Base-by-base conservation (phyloP, 2,113 vertebrate species). In the Pleuronectes platessa region DNA sequence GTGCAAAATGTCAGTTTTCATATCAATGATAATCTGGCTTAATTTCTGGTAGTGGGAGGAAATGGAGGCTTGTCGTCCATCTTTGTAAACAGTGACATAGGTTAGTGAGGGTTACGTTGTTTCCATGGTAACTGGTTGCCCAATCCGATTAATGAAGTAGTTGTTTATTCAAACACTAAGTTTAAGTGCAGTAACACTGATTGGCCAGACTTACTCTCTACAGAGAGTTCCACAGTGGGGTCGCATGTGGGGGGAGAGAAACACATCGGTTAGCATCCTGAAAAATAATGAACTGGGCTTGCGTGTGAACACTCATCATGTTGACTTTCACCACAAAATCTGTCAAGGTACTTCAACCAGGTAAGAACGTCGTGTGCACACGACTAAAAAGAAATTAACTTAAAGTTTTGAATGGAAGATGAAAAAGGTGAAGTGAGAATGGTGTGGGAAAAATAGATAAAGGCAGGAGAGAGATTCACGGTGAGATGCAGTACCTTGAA, bases 141-240 rank as follows among this genome's bases (percentile, higher is more conserved):
- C 68, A 74, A 26, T 68, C 40, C 69, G 78, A 79, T 86, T 72
- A 86, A 65, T 61, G 56, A 85, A 80, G 69, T 40, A 82, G 23
- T 61, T 67, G 75, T 89, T 92, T 89, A 93, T 85, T 88, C 94
- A 96, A 94, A 95, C 93, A 95, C 77, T 66, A 35, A 53, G 40
- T 76, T 15, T 4, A 61, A 78, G 40, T 17, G 76, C 45, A 61
- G 15, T 4, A 40, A 65, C 67, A 86, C 61, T 27, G 56, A 78
- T 68, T 91, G 94, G 94, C 93, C 93, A 95, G 94, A 99, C 97
- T 98, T 99, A 99, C 97, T 98, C 97, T 98, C 97, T 99, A 97
- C 88, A 95, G 95, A 97, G 97, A 97, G 96, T 96, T 96, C 96
- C 96, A 95, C 93, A 94, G 94, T 92, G 74, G 42, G 90, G 95